These are phyloP conservation scores for Tyria jacobaeae DNA, from an alignment of 2,888 invertebrate species.

Conservation along the genomic window DNA sequence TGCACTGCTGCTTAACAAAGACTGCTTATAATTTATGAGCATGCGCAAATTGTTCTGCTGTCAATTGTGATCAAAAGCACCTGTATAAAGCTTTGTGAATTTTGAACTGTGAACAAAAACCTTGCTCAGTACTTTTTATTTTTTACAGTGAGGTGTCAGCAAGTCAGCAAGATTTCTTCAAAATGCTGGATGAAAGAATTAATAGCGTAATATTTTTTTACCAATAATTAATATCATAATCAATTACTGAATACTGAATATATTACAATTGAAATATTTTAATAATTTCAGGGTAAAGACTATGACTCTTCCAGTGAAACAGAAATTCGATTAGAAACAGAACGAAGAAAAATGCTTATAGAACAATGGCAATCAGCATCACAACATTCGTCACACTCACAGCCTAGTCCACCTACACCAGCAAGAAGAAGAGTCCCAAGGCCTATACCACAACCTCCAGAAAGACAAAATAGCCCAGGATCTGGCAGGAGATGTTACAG, in stretches of 20 bases:
- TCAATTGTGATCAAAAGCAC: too few relatives aligned
- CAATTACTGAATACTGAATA: neutral
- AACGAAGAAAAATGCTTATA: conserved; percentile 89
- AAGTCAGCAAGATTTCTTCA: conserved; percentile 97
- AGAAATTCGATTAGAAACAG: conserved; percentile 89
- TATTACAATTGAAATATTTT: neutral
- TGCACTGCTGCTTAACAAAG: too few relatives aligned
- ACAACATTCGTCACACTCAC: conserved; percentile 73
- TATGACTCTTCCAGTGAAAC: conserved; percentile 93
- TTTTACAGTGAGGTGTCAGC: conserved; percentile 93
- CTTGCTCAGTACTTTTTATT: conserved; percentile 15
- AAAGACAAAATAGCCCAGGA: conserved; percentile 75
- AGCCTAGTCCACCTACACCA: conserved; percentile 76
- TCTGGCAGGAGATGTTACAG: conserved; percentile 70
- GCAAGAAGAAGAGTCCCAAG: conserved; percentile 69
- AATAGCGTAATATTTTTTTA: conserved; percentile 88
- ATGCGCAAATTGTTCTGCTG: too few relatives aligned
- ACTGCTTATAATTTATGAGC: too few relatives aligned
- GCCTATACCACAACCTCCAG: conserved; percentile 70
- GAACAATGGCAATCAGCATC: conserved; percentile 93
- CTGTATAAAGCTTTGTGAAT: too few relatives aligned
- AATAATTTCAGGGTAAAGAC: conserved; percentile 89
- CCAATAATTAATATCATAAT: neutral
- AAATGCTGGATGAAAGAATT: conserved; percentile 96
- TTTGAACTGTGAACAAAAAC: too few relatives aligned